Evolutionary conservation across 2,113 vertebrate genomes (phyloP), one percentile per base, ranked within the genome.

Genomic region (Triplophysa rosa): DNA sequence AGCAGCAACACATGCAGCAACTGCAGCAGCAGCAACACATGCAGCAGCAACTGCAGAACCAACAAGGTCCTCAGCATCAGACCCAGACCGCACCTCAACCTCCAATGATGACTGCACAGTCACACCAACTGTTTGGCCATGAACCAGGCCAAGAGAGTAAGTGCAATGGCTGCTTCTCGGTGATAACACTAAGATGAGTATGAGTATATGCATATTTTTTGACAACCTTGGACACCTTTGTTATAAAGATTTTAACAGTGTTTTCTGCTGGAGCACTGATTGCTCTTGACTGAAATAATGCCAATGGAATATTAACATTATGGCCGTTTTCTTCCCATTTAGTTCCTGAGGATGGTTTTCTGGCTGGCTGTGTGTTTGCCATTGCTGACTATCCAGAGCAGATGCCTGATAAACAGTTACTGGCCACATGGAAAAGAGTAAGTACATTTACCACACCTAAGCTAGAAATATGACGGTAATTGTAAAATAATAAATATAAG

Each of bases 331-430:
- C 42, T 14, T 47, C 7, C 17, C 19, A 58, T 69, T 64, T 82
- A 99, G 98, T 99, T 91, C 97, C 98, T 71, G 95, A 94, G 84
- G 97, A 97, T 0, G 93, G 92, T 89, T 99, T 97, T 85, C 86
- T 99, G 12, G 82, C 97, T 66, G 96, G 97, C 63, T 99, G 98
- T 80, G 94, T 98, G 69, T 99, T 99, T 86, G 95, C 95, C 24
- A 92, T 99, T 52, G 96, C 96, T 14, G 98, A 99, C 90, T 99
- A 99, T 73, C 97, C 96, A 0, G 98, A 99, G 45, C 98, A 98
- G 89, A 98, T 99, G 95, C 94, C 95, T 65, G 97, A 99, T 88
- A 99, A 98, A 77, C 98, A 99, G 84, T 92, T 99, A 5, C 85
- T 99, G 69, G 94, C 94, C 0, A 96, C 96, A 3, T 99, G 98